Evolutionary conservation across 2,113 vertebrate species (phyloP).

Genomic region (Myrmecobius fasciatus): DNA sequence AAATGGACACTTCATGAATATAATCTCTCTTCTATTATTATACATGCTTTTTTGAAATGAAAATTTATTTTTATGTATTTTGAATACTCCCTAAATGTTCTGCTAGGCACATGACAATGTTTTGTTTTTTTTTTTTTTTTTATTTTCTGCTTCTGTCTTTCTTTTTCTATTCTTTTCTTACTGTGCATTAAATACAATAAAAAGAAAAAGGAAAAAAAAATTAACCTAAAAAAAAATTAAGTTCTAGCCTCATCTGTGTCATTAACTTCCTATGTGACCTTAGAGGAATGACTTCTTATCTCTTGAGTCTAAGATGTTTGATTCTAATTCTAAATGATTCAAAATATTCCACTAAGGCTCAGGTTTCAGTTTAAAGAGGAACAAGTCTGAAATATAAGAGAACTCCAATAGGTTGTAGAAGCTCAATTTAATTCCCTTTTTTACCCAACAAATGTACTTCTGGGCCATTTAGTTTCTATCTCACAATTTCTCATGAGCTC

Average conservation of each 20-base stretch:
- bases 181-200: no score
- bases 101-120: no score
- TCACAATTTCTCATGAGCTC: slow-evolving; percentile 38
- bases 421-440: slow-evolving; percentile 37
- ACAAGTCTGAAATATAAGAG: slow-evolving; percentile 23
- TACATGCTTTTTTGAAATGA: no score
- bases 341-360: slow-evolving; percentile 29
- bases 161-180: no score
- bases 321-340: slow-evolving; percentile 35
- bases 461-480: not conserved
- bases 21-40: no score
- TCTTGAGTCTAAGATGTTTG: slow-evolving; percentile 9
- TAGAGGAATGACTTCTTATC: not conserved
- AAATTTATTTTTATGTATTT: no score
- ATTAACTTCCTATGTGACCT: not conserved
- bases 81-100: no score
- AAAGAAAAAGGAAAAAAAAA: no score
- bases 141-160: no score
- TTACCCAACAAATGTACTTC: slow-evolving; percentile 20
- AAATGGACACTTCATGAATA: no score
- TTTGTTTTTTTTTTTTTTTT: no score
- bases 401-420: not conserved
- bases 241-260: not conserved
- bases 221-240: not conserved
- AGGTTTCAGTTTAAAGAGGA: slow-evolving; percentile 47